Conservation (phyloP, 2,797 vertebrate genomes). For the Sebastiscus albofasciatus region DNA sequence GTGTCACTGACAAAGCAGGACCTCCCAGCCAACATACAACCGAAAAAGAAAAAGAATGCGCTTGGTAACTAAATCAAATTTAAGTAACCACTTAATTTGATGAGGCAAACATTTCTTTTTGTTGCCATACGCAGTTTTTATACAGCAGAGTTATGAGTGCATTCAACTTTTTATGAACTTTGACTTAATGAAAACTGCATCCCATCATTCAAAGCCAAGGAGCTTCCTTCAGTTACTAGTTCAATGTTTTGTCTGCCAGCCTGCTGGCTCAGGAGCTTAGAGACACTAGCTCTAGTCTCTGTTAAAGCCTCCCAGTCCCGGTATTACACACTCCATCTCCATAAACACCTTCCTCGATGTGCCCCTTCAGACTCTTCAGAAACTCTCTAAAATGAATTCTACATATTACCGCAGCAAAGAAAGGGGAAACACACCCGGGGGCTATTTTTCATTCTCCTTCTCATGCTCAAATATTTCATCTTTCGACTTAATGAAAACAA, state of each 20-base stretch:
- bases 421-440: constrained; percentile 17
- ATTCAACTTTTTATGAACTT: constrained; percentile 7
- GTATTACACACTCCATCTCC: constrained; percentile 42
- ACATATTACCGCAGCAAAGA: background rate
- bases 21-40: background rate
- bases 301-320: background rate
- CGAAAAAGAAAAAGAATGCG: background rate
- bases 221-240: constrained; percentile 10
- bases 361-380: constrained; percentile 29
- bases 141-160: background rate
- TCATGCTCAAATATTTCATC: constrained; percentile 23
- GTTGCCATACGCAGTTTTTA: background rate
- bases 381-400: constrained; percentile 7
- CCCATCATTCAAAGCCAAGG: background rate
- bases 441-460: constrained; percentile 25
- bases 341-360: constrained; percentile 31
- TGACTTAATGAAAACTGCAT: background rate
- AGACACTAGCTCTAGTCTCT: constrained; percentile 3
- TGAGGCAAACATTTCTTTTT: background rate
- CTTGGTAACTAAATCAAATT: background rate
- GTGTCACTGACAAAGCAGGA: constrained; percentile 21
- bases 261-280: constrained; percentile 1
- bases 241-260: background rate
- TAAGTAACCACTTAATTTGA: background rate
- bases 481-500: constrained; percentile 46